These are phyloP conservation scores for Caerostris darwini DNA, from an alignment of 1,140 invertebrate genomes.

Conservation along the genomic window DNA sequence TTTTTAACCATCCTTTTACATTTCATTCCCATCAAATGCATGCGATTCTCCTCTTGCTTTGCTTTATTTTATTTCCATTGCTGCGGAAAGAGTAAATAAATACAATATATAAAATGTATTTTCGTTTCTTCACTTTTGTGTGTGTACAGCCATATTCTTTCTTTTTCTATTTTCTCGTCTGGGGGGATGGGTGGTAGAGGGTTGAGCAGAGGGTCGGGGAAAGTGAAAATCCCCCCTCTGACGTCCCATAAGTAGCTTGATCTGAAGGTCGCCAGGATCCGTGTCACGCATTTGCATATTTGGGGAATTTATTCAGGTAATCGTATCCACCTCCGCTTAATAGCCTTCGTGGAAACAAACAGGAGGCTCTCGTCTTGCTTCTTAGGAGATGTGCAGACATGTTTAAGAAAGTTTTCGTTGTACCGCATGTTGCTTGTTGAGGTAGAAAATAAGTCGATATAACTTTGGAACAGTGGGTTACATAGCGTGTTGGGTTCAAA, in stretches of 20 bases:
- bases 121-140: not conserved
- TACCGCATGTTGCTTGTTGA: too few relatives aligned
- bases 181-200: not conserved
- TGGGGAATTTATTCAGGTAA: conserved; percentile 16
- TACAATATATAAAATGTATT: conserved; percentile 30
- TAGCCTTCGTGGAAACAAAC: conserved; percentile 6
- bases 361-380: not conserved
- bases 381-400: too few relatives aligned
- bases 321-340: not conserved
- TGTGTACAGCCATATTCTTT: not conserved
- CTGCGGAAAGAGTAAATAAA: conserved; percentile 67
- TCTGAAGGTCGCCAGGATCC: not conserved
- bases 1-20: not conserved
- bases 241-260: conserved; percentile 67
- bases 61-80: conserved; percentile 64
- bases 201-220: not conserved
- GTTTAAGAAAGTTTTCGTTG: too few relatives aligned
- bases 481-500: too few relatives aligned
- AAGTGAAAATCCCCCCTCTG: conserved; percentile 35
- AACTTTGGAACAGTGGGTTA: too few relatives aligned
- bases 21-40: conserved; percentile 52
- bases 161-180: not conserved
- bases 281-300: conserved; percentile 63
- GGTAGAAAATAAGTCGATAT: too few relatives aligned
- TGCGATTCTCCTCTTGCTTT: not conserved